Evolutionary conservation across 1,140 invertebrate species (phyloP), one percentile per base, ranked within the genome.

Genomic region (Drosophila pandora): DNA sequence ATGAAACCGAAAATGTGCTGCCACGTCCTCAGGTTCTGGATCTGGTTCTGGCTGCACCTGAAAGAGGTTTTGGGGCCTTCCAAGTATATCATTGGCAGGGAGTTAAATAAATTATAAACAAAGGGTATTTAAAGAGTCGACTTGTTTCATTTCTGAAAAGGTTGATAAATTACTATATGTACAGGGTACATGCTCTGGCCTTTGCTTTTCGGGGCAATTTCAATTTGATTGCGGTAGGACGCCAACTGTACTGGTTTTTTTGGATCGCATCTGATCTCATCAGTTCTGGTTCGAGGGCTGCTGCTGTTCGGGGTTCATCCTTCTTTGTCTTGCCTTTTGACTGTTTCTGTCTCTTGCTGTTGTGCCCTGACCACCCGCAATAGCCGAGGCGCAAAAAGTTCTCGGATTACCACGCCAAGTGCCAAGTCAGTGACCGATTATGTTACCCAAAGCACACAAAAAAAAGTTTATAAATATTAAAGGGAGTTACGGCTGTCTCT

Each of bases 361-460:
- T 9, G 21, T 22, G 22, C 72, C 72, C 81, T 82, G 82, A 85
- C 82, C 82, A 87, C 82, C 82, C 82, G 82, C 82, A 87, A 79
- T 60, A 52, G 55, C 56, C 53, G 69, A 62, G 62, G 71, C 56
- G 78, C 78, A 82, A 87, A 82, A 74, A 79, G 75, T 76, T 87
- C 83, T 88, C 84, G 70, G 88, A 83, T 88, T 88, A 88, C 83
- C 67, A 79, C 79, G 83, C 83, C 83, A 88, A 88, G 88, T 88
- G 83, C 45, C 76, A 83, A 88, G 83, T 88, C 83, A 88, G 83
- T 88, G 83, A 88, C 83, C 83, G 83, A 88, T 88, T 88, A 88
- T 88, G 79, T 88, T 88, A 88, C 83, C 83, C 83, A 88, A 88
- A 87, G 83, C 69, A 79, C 63, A 70, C 60, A 68, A 50, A 75